Conservation (phyloP, 2,113 vertebrate genomes). For the Pheucticus melanocephalus region DNA sequence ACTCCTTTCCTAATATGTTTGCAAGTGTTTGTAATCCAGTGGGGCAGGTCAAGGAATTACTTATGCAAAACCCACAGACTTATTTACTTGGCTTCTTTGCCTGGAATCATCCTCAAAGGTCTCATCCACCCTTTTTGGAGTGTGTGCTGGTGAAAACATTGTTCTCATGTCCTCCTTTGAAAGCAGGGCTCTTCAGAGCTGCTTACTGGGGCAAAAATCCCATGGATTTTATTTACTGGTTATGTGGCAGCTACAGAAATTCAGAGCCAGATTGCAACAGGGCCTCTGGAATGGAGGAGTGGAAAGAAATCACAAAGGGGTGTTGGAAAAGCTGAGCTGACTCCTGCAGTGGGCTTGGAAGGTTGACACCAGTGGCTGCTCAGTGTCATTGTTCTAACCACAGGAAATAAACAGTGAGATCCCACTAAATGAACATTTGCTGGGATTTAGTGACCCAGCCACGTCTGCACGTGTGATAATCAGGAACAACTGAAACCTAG, state of each 20-base stretch:
- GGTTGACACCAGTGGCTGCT: not conserved
- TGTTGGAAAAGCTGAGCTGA: not conserved
- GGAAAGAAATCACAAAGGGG: not conserved
- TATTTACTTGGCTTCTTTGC: not conserved
- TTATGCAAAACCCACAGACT: not conserved
- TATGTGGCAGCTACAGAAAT: slow-evolving; percentile 35
- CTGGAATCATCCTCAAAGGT: not conserved
- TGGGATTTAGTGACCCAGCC: not conserved
- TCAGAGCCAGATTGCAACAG: not conserved
- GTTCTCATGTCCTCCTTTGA: slow-evolving; percentile 14
- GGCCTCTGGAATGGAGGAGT: not conserved
- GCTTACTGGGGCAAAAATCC: slow-evolving; percentile 51
- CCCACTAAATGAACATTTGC: not conserved
- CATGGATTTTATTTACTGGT: slow-evolving; percentile 57
- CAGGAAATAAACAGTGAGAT: not conserved
- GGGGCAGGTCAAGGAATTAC: not conserved
- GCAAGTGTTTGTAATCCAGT: slow-evolving; percentile 33
- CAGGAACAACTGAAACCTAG: not conserved
- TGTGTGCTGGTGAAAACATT: slow-evolving; percentile 15
- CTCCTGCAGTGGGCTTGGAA: not conserved
- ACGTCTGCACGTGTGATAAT: not conserved
- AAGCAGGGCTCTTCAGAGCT: slow-evolving; percentile 41
- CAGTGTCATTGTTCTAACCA: not conserved
- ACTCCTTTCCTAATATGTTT: not conserved
- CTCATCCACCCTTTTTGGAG: slow-evolving; percentile 5